Evolutionary conservation across 2,888 invertebrate genomes (phyloP).

Genomic region (Germaria angustata): DNA sequence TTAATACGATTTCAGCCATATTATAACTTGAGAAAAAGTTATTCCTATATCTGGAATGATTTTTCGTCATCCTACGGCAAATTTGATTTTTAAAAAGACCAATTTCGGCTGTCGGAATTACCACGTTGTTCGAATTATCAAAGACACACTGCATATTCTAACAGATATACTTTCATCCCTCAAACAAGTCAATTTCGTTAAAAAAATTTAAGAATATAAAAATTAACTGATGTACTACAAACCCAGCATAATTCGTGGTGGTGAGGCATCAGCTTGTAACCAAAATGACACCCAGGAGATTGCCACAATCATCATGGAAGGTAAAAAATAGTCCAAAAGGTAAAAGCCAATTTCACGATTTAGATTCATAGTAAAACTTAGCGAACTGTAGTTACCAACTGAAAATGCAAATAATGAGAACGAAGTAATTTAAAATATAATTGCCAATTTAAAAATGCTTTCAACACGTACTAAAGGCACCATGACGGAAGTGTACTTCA

Average conservation of each 20-base stretch:
- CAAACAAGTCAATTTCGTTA: too few relatives aligned
- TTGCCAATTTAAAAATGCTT: not conserved
- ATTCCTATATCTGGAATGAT: too few relatives aligned
- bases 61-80: too few relatives aligned
- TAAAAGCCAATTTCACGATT: slow-evolving; percentile 77
- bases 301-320: slow-evolving; percentile 78
- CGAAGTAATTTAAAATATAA: not conserved
- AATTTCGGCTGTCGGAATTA: too few relatives aligned
- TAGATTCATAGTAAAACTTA: slow-evolving; percentile 75
- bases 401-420: not conserved
- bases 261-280: slow-evolving; percentile 76
- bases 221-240: slow-evolving; percentile 19
- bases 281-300: slow-evolving; percentile 77
- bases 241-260: slow-evolving; percentile 77
- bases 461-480: slow-evolving; percentile 72
- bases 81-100: too few relatives aligned
- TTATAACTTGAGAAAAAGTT: too few relatives aligned
- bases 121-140: too few relatives aligned
- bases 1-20: too few relatives aligned
- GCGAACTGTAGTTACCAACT: slow-evolving; percentile 75
- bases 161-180: too few relatives aligned
- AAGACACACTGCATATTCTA: too few relatives aligned
- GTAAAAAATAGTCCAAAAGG: slow-evolving; percentile 75
- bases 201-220: too few relatives aligned
- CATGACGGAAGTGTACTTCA: slow-evolving; percentile 73